Conservation (phyloP, 2,888 invertebrate species). For the Apodemia hepburni region DNA sequence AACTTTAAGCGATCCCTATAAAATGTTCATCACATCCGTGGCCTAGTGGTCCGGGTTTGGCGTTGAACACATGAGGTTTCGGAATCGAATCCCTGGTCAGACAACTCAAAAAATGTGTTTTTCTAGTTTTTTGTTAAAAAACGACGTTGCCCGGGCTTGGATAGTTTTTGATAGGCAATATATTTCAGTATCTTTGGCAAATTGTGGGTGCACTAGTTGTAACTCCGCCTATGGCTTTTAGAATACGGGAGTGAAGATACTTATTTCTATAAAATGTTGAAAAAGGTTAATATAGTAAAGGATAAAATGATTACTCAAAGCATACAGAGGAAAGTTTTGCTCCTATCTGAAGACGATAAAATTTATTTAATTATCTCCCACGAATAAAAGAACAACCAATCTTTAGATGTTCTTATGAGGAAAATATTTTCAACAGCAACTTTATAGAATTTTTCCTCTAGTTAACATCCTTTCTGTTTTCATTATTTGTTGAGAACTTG, state of each 20-base stretch:
- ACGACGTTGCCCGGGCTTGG: too few relatives aligned
- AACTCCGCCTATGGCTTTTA: too few relatives aligned
- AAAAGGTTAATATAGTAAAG: not conserved
- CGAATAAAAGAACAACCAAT: slow-evolving; percentile 42
- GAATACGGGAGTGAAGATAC: too few relatives aligned
- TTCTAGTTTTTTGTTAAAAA: too few relatives aligned
- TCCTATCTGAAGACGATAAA: slow-evolving; percentile 20
- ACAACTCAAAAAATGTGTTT: too few relatives aligned
- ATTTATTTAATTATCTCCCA: slow-evolving; percentile 24
- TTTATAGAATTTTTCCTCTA: slow-evolving; percentile 60
- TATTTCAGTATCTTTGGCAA: too few relatives aligned
- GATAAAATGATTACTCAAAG: not conserved
- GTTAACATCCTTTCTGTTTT: slow-evolving; percentile 45
- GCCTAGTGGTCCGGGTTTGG: too few relatives aligned
- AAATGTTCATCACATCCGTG: too few relatives aligned
- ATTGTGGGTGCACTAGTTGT: too few relatives aligned
- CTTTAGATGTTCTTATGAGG: slow-evolving; percentile 58
- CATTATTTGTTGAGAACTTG: slow-evolving; percentile 16
- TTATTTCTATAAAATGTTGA: not conserved
- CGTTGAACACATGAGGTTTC: too few relatives aligned
- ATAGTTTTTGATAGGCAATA: too few relatives aligned
- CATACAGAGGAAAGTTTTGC: not conserved
- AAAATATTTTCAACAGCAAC: slow-evolving; percentile 52
- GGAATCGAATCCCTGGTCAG: too few relatives aligned
- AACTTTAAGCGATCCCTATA: not conserved